Percentiles rank a stretch among this genome's conserved stretches.
Evolutionary conservation across 2,888 invertebrate genomes (phyloP).

Genomic region (Aquatica leii): DNA sequence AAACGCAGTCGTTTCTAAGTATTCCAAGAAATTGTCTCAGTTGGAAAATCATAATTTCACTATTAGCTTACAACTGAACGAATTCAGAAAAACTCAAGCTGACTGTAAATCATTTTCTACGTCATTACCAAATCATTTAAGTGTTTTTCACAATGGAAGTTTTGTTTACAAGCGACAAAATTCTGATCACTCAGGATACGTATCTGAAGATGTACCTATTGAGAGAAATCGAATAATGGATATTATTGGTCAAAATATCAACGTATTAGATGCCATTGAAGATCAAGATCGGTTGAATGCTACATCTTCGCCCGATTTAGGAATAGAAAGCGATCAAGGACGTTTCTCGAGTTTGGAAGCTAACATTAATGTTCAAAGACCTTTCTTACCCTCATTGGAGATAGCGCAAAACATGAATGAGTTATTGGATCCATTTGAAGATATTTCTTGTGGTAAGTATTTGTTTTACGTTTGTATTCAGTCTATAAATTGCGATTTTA

Average conservation of each 20-base stretch:
- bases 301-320: conserved; percentile 82
- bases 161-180: conserved; percentile 46
- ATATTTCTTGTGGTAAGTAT: conserved; percentile 50
- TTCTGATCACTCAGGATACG: conserved; percentile 60
- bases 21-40: conserved; percentile 49
- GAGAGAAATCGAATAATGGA: background rate
- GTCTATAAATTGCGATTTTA: conserved; percentile 33
- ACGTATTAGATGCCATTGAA: conserved; percentile 21
- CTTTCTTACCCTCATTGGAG: conserved; percentile 61
- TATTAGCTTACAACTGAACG: conserved; percentile 59
- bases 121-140: conserved; percentile 41
- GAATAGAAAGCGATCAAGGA: conserved; percentile 85
- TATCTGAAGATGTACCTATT: conserved; percentile 59
- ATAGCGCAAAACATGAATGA: conserved; percentile 59
- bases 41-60: conserved; percentile 63
- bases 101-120: conserved; percentile 19
- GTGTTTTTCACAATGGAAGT: conserved; percentile 28
- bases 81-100: conserved; percentile 40
- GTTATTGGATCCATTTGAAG: conserved; percentile 50
- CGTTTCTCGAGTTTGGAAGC: conserved; percentile 71
- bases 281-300: conserved; percentile 56
- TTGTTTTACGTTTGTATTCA: conserved; percentile 4
- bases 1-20: conserved; percentile 16
- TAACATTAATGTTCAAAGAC: conserved; percentile 61
- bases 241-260: conserved; percentile 11